These are phyloP conservation scores for Gymnopithys bicolor DNA, from an alignment of 2,797 vertebrate genomes.

Conservation along the genomic window DNA sequence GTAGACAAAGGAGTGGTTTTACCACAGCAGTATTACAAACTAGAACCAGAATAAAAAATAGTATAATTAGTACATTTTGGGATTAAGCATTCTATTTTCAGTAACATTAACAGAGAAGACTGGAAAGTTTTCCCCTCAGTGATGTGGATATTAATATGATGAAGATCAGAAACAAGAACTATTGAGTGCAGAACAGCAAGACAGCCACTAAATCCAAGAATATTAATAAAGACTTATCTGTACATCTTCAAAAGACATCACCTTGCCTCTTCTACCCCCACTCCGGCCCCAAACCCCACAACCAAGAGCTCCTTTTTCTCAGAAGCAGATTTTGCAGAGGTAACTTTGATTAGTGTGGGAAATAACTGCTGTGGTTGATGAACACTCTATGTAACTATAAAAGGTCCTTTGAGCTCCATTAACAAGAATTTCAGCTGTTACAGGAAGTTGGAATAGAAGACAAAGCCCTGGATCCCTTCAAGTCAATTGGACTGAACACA, in stretches of 20 bases:
- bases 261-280: not conserved
- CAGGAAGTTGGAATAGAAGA: not conserved
- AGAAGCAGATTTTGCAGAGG: not conserved
- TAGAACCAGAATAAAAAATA: not conserved
- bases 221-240: not conserved
- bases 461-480: not conserved
- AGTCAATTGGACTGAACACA: not conserved
- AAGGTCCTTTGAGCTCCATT: not conserved
- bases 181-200: not conserved
- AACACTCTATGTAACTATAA: not conserved
- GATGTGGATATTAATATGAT: not conserved
- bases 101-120: not conserved
- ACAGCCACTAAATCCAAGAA: not conserved
- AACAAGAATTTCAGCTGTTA: not conserved
- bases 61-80: not conserved
- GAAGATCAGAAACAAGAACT: not conserved
- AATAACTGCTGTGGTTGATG: not conserved
- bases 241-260: not conserved
- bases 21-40: not conserved
- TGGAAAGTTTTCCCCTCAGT: not conserved
- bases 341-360: not conserved
- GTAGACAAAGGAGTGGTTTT: not conserved
- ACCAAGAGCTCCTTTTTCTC: not conserved
- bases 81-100: not conserved
- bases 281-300: not conserved